Conservation (phyloP, 1,140 invertebrate species). For the Drosophila mojavensis region DNA sequence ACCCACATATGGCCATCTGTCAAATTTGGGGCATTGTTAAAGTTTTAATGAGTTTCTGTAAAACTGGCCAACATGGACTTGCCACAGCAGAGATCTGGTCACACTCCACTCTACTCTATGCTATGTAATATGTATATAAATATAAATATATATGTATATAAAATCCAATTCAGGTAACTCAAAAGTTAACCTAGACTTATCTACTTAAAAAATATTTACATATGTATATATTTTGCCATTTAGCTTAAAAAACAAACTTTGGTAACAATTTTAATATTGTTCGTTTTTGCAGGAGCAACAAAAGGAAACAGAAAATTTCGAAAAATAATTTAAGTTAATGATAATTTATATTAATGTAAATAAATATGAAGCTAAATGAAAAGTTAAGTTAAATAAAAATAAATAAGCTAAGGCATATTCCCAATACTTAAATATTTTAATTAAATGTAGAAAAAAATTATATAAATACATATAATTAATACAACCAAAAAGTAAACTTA, state of each 20-base stretch:
- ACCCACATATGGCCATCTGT: constrained; percentile 31
- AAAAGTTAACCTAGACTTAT: constrained; percentile 7
- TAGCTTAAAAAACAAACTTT: constrained; percentile 2
- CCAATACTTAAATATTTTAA: too few species aligned
- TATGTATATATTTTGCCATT: not conserved
- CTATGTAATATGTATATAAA: not conserved
- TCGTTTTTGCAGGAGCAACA: too few species aligned
- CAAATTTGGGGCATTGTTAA: constrained; percentile 17
- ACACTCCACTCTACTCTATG: not conserved
- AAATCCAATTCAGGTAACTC: not conserved
- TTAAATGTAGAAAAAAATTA: too few species aligned
- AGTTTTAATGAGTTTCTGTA: constrained; percentile 52
- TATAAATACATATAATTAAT: too few species aligned
- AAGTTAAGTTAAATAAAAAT: too few species aligned
- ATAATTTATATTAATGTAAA: too few species aligned
- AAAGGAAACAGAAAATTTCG: not conserved
- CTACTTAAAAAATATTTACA: not conserved
- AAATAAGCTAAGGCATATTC: too few species aligned
- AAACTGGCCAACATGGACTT: constrained; percentile 3
- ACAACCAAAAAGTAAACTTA: too few species aligned
- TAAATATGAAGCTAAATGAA: too few species aligned
- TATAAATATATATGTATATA: too few species aligned
- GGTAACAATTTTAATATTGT: not conserved
- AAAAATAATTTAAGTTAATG: too few species aligned
- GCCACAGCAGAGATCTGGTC: constrained; percentile 1